phyloP scores from a whole-genome alignment of 2,888 invertebrate genomes.

The Drosophila borealis region DNA sequence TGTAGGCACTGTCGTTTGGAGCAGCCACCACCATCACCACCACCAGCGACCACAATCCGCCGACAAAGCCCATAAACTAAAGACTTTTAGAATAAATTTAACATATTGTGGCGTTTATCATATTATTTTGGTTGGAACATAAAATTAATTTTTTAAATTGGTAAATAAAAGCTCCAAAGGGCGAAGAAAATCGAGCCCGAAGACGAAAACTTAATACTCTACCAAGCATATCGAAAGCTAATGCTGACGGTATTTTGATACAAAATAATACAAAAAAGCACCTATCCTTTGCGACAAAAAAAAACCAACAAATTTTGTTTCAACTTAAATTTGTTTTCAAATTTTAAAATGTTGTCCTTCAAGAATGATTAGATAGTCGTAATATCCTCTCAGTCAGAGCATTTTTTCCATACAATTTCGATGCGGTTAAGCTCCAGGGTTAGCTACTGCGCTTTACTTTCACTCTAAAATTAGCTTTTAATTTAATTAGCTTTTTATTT shows the following conservation, averaged over 20 bases:
- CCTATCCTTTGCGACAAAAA: not conserved
- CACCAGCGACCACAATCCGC: slow-evolving; percentile 4
- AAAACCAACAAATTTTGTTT: not conserved
- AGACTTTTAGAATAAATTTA: slow-evolving; percentile 77
- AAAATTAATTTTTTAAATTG: slow-evolving; percentile 71
- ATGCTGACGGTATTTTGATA: not conserved
- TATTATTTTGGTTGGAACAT: slow-evolving; percentile 52
- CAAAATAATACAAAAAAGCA: no score
- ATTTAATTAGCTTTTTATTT: slow-evolving; percentile 78
- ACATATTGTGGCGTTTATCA: slow-evolving; percentile 76
- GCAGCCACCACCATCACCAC: not conserved
- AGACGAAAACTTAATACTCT: slow-evolving; percentile 24
- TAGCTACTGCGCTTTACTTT: slow-evolving; percentile 54
- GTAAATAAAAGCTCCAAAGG: slow-evolving; percentile 50
- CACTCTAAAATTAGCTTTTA: slow-evolving; percentile 70
- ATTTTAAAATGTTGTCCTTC: no score
- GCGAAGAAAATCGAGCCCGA: not conserved
- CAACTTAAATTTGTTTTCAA: not conserved
- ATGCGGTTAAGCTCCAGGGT: slow-evolving; percentile 25
- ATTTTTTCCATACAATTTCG: slow-evolving; percentile 9
- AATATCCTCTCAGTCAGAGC: not conserved
- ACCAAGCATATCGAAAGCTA: not conserved
- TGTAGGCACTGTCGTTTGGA: slow-evolving; percentile 56
- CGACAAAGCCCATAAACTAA: slow-evolving; percentile 71
- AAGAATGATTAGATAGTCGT: not conserved